These are phyloP conservation scores for Rutpela maculata DNA, from an alignment of 2,888 invertebrate species.

Conservation along the genomic window DNA sequence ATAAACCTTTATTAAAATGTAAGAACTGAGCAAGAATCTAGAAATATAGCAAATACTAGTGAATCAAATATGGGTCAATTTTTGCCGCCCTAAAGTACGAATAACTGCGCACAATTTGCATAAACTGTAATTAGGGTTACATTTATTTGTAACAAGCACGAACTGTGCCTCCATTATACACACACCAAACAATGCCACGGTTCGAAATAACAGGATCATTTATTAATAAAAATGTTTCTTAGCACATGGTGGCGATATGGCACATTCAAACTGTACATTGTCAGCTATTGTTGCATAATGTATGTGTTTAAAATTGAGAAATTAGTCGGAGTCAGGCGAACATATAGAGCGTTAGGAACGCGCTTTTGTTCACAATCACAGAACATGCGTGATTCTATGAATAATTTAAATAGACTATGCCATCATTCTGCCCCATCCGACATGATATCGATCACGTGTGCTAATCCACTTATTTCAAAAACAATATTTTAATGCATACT, in stretches of 20 bases:
- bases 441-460: not conserved
- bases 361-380: slow-evolving; percentile 51
- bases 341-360: slow-evolving; percentile 37
- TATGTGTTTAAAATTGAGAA: slow-evolving; percentile 41
- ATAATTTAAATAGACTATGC: slow-evolving; percentile 47
- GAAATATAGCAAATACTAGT: too few relatives aligned
- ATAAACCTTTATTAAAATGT: too few relatives aligned
- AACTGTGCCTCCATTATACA: not conserved
- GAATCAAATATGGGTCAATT: too few relatives aligned
- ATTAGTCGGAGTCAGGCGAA: slow-evolving; percentile 48
- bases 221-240: slow-evolving; percentile 18
- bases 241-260: slow-evolving; percentile 10
- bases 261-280: slow-evolving; percentile 9
- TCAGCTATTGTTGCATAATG: slow-evolving; percentile 34
- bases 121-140: not conserved
- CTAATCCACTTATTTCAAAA: slow-evolving; percentile 2
- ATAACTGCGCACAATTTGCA: not conserved
- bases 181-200: not conserved
- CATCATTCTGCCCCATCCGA: slow-evolving; percentile 9
- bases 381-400: slow-evolving; percentile 52
- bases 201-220: slow-evolving; percentile 16
- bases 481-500: not conserved
- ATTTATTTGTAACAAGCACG: slow-evolving; percentile 8
- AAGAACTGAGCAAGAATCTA: too few relatives aligned
- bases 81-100: too few relatives aligned